These are phyloP conservation scores for Mustela nigripes DNA, from an alignment of 2,113 vertebrate genomes.

Conservation along the genomic window DNA sequence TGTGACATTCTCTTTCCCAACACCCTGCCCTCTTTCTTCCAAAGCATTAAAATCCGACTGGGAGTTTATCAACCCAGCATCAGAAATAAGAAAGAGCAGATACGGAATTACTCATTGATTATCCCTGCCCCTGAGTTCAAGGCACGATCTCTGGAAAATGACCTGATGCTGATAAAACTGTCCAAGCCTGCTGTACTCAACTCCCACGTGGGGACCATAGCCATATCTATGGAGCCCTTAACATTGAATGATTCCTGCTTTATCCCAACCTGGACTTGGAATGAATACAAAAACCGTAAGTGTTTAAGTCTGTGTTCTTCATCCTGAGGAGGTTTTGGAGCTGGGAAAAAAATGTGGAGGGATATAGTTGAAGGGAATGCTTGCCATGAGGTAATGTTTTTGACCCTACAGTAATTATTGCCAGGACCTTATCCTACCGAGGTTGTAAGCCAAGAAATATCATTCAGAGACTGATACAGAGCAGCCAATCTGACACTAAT, in stretches of 20 bases:
- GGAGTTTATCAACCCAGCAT: slow-evolving; percentile 71
- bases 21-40: not conserved
- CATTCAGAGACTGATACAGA: not conserved
- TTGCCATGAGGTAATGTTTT: not conserved
- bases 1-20: not conserved
- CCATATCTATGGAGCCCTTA: slow-evolving; percentile 60
- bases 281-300: slow-evolving; percentile 58
- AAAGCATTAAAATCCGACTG: slow-evolving; percentile 61
- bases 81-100: slow-evolving; percentile 59
- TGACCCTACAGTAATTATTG: not conserved
- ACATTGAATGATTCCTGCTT: slow-evolving; percentile 65
- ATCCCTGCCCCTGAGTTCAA: slow-evolving; percentile 77
- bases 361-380: not conserved
- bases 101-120: not conserved
- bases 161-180: slow-evolving; percentile 92
- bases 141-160: slow-evolving; percentile 86
- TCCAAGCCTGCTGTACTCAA: slow-evolving; percentile 80
- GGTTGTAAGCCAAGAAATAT: not conserved
- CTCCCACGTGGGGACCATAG: slow-evolving; percentile 60
- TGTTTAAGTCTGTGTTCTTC: not conserved
- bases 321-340: not conserved
- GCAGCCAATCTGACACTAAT: not conserved
- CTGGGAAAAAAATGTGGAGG: not conserved
- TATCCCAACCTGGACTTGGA: slow-evolving; percentile 80
- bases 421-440: not conserved